A percentile compares a stretch with the other conserved stretches of the same genome.
phyloP scores from a whole-genome alignment of 2,888 invertebrate genomes.

The Drosophila acutilabella region DNA sequence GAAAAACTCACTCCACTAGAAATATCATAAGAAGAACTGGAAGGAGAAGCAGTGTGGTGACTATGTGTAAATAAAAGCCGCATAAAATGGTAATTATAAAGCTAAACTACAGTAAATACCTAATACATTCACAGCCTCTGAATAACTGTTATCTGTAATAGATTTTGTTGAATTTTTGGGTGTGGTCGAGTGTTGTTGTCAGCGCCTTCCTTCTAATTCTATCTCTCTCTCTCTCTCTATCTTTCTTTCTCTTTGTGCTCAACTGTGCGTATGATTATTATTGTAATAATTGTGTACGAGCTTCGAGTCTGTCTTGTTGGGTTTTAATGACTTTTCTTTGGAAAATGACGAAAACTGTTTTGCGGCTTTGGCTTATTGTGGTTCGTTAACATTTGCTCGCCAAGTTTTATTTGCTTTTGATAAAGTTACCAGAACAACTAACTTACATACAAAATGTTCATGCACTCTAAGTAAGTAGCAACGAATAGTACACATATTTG shows the following conservation, averaged over 20 bases:
- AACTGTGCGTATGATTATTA: conserved; percentile 80
- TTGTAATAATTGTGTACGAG: conserved; percentile 65
- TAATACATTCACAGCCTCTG: conserved; percentile 2
- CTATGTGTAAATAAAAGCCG: conserved; percentile 68
- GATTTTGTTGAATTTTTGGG: conserved; percentile 58
- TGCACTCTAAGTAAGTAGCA: neutral
- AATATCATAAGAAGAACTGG: conserved; percentile 10
- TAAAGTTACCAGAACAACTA: conserved; percentile 39
- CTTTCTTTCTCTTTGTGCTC: conserved; percentile 22
- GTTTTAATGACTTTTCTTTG: conserved; percentile 72
- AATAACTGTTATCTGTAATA: conserved; percentile 65
- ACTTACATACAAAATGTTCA: neutral
- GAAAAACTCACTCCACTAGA: conserved; percentile 37
- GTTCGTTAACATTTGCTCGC: conserved; percentile 61
- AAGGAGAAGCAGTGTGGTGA: conserved; percentile 16
- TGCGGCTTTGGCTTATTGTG: conserved; percentile 63
- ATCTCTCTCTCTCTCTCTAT: neutral
- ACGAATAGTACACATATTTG: conserved; percentile 4
- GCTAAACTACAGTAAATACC: conserved; percentile 62
- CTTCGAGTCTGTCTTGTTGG: conserved; percentile 27
- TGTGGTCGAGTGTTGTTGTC: conserved; percentile 20
- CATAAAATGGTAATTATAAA: conserved; percentile 78
- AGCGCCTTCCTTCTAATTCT: neutral
- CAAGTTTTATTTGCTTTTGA: conserved; percentile 62
- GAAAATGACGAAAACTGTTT: conserved; percentile 54